Evolutionary conservation across 1,140 invertebrate species (phyloP).

Genomic region (Zaprionus camerounensis): DNA sequence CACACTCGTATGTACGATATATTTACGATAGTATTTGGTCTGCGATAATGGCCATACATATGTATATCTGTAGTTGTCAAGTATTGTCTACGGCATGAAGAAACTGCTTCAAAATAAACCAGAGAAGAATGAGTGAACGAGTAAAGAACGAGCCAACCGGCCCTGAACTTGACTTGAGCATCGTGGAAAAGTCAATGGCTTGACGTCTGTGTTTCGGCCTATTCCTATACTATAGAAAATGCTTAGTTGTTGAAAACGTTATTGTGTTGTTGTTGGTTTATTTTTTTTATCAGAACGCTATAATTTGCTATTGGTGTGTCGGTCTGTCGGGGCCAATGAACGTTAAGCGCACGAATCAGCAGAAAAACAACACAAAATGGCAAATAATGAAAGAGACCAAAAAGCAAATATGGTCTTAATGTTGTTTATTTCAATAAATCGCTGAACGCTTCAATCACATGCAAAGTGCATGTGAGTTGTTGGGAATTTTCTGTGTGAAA

Average conservation of each 20-base stretch:
- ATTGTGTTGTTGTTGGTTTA: conserved; percentile 43
- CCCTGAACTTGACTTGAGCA: conserved; percentile 77
- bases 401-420: conserved; percentile 32
- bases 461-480: conserved; percentile 58
- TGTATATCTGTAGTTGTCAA: conserved; percentile 2
- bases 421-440: conserved; percentile 70
- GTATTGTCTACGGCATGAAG: conserved; percentile 21
- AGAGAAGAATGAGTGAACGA: background rate
- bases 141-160: conserved; percentile 41
- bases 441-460: conserved; percentile 68
- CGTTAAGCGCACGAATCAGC: conserved; percentile 73
- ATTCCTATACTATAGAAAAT: conserved; percentile 52
- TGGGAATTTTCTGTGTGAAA: conserved; percentile 9
- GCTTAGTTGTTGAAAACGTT: conserved; percentile 70
- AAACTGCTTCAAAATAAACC: conserved; percentile 21
- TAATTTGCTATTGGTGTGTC: conserved; percentile 38
- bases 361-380: conserved; percentile 50
- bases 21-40: background rate
- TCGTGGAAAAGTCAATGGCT: conserved; percentile 66
- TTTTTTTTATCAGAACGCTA: conserved; percentile 67
- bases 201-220: conserved; percentile 34
- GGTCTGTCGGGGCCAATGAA: conserved; percentile 65
- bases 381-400: conserved; percentile 32
- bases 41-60: background rate
- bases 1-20: background rate